phyloP scores from a whole-genome alignment of 2,888 invertebrate species.

The Serripes groenlandicus region DNA sequence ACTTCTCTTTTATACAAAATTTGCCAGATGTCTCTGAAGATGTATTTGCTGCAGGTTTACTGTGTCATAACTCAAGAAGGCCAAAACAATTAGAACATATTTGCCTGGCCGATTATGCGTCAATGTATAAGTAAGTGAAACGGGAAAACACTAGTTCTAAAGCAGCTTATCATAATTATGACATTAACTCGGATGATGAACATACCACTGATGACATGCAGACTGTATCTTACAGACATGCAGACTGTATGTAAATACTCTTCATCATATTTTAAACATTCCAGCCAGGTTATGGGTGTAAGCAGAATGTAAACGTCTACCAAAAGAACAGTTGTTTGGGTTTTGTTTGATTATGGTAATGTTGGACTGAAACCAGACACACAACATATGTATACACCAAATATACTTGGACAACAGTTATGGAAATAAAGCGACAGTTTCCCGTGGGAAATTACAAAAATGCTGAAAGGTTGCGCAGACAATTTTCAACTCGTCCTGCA shows the following conservation, averaged over 20 bases:
- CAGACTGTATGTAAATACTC: slow-evolving; percentile 25
- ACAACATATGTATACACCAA: background rate
- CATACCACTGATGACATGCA: background rate
- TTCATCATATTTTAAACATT: slow-evolving; percentile 44
- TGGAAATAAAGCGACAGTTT: background rate
- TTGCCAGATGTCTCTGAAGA: slow-evolving; percentile 52
- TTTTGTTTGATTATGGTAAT: background rate
- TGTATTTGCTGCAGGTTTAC: background rate
- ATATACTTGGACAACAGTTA: background rate
- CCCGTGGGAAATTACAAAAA: background rate
- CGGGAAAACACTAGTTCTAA: too few relatives aligned
- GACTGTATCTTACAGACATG: background rate
- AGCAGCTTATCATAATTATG: too few relatives aligned
- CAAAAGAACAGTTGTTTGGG: background rate
- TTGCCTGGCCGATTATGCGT: slow-evolving; percentile 23
- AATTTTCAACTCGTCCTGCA: background rate
- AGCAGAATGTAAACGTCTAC: background rate
- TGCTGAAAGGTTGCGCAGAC: background rate
- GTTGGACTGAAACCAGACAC: background rate
- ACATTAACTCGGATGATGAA: background rate
- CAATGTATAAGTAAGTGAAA: slow-evolving; percentile 17
- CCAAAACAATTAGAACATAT: slow-evolving; percentile 14
- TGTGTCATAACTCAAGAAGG: slow-evolving; percentile 19
- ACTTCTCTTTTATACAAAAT: slow-evolving; percentile 7
- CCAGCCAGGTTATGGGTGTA: slow-evolving; percentile 22